Evolutionary conservation across 2,797 vertebrate species (phyloP), one percentile per base, ranked within the genome.

Genomic region (Kryptopterus vitreolus): DNA sequence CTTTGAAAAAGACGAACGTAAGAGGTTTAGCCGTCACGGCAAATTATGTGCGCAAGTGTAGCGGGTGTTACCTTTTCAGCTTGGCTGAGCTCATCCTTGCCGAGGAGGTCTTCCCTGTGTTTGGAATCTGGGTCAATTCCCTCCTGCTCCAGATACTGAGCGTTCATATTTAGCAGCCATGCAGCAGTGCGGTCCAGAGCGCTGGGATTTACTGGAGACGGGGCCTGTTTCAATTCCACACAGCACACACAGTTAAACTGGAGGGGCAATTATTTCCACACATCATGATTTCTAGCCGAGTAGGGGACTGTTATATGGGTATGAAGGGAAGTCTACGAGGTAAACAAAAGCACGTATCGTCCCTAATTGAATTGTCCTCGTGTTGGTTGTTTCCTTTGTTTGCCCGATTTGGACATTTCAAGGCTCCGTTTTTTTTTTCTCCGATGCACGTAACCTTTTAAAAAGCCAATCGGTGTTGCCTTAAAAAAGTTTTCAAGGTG

Each of bases 151-250:
- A 96, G 94, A 82, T 97, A 96, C 86, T 96, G 96, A 57, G 95
- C 93, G 84, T 98, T 98, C 97, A 99, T 98, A 92, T 97, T 98
- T 91, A 99, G 95, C 88, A 98, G 95, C 97, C 97, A 99, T 87
- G 97, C 97, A 13, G 97, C 97, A 0, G 97, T 99, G 76, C 97
- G 96, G 88, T 99, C 97, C 94, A 99, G 89, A 43, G 96, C 96
- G 88, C 96, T 97, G 83, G 97, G 95, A 89, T 95, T 96, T 90
- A 95, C 95, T 43, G 95, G 97, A 88, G 97, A 98, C 68, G 96
- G 96, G 87, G 96, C 97, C 97, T 99, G 93, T 80, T 70, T 62
- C 65, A 81, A 68, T 33, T 48, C 20, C 35, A 92, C 89, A 87
- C 92, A 90, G 63, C 71, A 78, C 92, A 92, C 90, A 93, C 81